phyloP scores from a whole-genome alignment of 2,113 vertebrate genomes.

The Lathamus discolor region DNA sequence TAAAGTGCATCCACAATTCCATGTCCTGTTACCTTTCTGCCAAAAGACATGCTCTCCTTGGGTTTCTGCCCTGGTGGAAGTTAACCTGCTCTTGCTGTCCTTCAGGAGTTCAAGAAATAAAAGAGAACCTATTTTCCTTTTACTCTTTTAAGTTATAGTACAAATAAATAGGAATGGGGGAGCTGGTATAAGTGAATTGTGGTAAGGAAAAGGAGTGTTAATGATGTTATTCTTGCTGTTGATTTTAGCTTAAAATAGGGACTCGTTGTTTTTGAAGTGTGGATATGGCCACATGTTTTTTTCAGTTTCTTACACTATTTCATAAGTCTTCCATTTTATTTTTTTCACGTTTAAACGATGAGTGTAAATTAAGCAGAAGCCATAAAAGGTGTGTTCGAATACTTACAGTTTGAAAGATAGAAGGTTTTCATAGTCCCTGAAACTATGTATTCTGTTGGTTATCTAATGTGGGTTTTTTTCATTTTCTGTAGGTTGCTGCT shows the following conservation, averaged over 20 bases:
- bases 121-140: neutral
- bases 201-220: neutral
- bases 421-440: neutral
- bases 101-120: neutral
- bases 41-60: neutral
- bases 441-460: neutral
- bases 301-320: neutral
- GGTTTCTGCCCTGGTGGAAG: neutral
- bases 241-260: neutral
- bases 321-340: neutral
- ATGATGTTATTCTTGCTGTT: neutral
- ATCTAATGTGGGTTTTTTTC: slow-evolving; percentile 10
- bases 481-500: slow-evolving; percentile 86
- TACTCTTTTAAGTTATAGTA: neutral
- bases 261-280: neutral
- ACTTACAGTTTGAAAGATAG: neutral
- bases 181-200: neutral
- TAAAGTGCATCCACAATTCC: neutral
- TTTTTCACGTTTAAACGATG: neutral
- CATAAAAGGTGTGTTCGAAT: neutral
- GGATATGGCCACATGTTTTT: neutral
- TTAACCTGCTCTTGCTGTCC: neutral
- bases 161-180: neutral
- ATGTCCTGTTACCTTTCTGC: neutral
- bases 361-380: neutral